These are phyloP conservation scores for Drosophila yooni DNA, from an alignment of 2,888 invertebrate genomes.

Conservation along the genomic window DNA sequence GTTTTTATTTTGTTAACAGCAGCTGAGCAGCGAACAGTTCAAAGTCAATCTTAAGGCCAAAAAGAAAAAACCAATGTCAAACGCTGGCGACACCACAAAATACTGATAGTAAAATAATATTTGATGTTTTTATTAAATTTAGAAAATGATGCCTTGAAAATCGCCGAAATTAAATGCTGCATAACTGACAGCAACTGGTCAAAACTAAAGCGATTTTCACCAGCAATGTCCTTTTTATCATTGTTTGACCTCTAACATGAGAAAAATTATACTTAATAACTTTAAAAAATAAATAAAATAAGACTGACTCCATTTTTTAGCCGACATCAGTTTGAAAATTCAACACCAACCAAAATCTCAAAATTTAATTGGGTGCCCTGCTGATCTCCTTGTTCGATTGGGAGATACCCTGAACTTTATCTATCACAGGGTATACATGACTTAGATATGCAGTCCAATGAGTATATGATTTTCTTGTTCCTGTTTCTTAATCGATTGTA, in stretches of 20 bases:
- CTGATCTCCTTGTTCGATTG: background rate
- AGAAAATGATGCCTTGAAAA: background rate
- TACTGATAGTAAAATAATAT: background rate
- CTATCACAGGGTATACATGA: background rate
- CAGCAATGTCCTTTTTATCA: background rate
- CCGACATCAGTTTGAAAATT: background rate
- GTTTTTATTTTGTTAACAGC: slow-evolving; percentile 12
- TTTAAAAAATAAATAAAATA: background rate
- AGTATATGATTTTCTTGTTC: background rate
- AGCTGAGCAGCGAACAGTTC: slow-evolving; percentile 14
- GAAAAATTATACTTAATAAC: background rate
- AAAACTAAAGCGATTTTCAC: background rate
- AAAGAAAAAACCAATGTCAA: slow-evolving; percentile 16
- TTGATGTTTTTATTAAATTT: background rate
- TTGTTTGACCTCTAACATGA: background rate
- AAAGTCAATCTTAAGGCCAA: slow-evolving; percentile 40
- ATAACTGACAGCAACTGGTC: background rate
- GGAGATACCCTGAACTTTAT: background rate
- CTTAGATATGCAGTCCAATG: background rate
- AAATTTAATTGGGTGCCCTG: background rate
- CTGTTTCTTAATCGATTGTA: background rate
- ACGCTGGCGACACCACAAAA: background rate
- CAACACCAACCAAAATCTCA: background rate
- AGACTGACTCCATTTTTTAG: background rate
- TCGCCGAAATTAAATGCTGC: background rate